Base-by-base conservation (phyloP, 2,797 vertebrate species). In the Myripristis jacobus region DNA sequence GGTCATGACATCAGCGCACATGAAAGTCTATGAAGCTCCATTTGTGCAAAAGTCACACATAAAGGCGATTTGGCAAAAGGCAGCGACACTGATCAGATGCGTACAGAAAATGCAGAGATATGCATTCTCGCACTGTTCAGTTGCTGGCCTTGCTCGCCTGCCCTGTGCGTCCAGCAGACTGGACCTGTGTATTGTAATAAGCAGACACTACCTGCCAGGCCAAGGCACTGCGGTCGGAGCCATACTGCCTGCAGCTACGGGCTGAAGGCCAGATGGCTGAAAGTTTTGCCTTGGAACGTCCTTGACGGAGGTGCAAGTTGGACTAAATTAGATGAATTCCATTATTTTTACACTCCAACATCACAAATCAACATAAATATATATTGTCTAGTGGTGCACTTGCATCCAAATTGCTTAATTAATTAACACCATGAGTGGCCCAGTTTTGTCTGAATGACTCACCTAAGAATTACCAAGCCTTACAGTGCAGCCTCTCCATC, bases 181-280 rank as follows among this genome's bases (percentile, higher is more conserved):
- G 4, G 10, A 41, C 62, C 63, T 47, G n/a, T 21, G 54, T 38
- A 21, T 1, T 34, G 18, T n/a, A n/a, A 34, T 27, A 34, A 3
- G 31, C 52, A 29, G 56, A 55, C 41, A 43, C 10, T 72, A 72
- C 57, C 71, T 63, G 73, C 19, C 10, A 22, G 44, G 25, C 48
- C 27, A 60, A 11, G 0, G 53, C 15, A 58, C 38, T 11, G 12
- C 11, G 13, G 13, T 41, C 38, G 16, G 38, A 41, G 13, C 53
- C 44, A 76, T 41, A 53, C 62, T 58, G 64, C 47, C 67, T 44
- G 64, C 65, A 27, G 77, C 68, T 63, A 15, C n/a, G 27, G 43
- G 25, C 64, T 34, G 38, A 64, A 13, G 62, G 66, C 83, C 81
- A 82, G 71, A 74, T 73, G 80, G 78, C 57, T 54, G 21, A 55